Percentiles rank a stretch among this genome's conserved stretches.
These are phyloP conservation scores for Protodeltote pygarga DNA, from an alignment of 2,888 invertebrate genomes.

Conservation along the genomic window DNA sequence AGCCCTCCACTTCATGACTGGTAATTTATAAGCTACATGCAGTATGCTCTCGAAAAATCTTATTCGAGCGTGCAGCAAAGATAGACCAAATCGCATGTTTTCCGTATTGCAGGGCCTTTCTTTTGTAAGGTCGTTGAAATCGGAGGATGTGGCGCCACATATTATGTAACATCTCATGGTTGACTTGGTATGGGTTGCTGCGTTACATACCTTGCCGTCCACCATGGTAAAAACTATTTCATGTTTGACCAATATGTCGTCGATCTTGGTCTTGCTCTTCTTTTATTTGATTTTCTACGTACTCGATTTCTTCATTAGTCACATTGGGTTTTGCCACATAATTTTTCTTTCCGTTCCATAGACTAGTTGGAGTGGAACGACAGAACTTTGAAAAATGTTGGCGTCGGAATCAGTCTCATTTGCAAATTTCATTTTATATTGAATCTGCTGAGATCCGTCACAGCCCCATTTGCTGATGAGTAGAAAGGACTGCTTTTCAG, in stretches of 20 bases:
- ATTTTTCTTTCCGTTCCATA: conserved; percentile 31
- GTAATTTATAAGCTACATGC: conserved; percentile 30
- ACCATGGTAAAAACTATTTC: conserved; percentile 50
- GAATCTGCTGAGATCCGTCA: conserved; percentile 10
- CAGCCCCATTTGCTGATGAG: conserved; percentile 20
- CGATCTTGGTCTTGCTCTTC: conserved; percentile 4
- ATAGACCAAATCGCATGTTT: conserved; percentile 29
- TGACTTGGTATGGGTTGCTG: conserved; percentile 51
- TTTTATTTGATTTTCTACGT: conserved; percentile 20
- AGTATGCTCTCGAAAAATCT: conserved; percentile 29
- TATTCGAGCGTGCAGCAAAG: conserved; percentile 38
- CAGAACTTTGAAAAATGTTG: conserved; percentile 9
- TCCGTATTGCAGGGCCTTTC: conserved; percentile 7
- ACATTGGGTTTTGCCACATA: conserved; percentile 50
- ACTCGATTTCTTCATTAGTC: conserved; percentile 6
- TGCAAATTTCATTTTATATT: conserved; percentile 10
- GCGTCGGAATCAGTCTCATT: conserved; percentile 4
- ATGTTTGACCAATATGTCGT: conserved; percentile 24
- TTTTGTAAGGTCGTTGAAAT: conserved; percentile 30
- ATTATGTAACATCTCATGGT: conserved; percentile 53
- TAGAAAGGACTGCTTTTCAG: conserved; percentile 7
- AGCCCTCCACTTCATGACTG: conserved; percentile 31
- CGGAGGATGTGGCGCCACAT: conserved; percentile 31
- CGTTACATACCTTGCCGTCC: conserved; percentile 59
- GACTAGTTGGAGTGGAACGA: conserved; percentile 23